These are phyloP conservation scores for Scaptomyza caliginosa DNA, from an alignment of 2,888 invertebrate genomes.

Conservation along the genomic window DNA sequence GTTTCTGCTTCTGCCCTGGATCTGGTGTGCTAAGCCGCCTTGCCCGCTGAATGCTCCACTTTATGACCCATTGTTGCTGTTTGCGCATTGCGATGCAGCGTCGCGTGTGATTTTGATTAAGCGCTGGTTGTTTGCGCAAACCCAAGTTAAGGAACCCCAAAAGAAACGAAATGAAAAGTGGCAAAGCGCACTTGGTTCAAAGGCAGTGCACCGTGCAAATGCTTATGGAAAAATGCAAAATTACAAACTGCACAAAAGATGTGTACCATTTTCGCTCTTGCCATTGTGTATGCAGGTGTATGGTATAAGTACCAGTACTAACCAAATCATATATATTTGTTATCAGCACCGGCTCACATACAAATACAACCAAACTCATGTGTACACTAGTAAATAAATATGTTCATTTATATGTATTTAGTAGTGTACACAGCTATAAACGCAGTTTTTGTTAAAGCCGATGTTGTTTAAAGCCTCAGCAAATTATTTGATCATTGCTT, in stretches of 20 bases:
- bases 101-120: conserved; percentile 78
- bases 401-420: no score
- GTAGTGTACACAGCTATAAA: neutral
- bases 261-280: neutral
- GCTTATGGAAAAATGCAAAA: conserved; percentile 42
- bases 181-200: conserved; percentile 24
- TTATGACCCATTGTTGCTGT: conserved; percentile 56
- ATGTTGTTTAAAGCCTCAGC: neutral
- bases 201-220: conserved; percentile 28
- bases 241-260: conserved; percentile 43
- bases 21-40: conserved; percentile 32
- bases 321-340: neutral
- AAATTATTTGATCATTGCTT: conserved; percentile 41
- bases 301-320: neutral
- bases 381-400: conserved; percentile 4
- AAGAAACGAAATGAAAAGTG: conserved; percentile 51
- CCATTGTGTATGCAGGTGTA: neutral
- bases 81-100: conserved; percentile 66
- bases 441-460: neutral
- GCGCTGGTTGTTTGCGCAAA: conserved; percentile 53
- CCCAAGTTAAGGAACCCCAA: conserved; percentile 17
- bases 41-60: conserved; percentile 49
- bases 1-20: neutral
- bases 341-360: neutral
- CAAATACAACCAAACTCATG: neutral